Conservation (phyloP, 2,797 vertebrate species). For the Cephalopachus bancanus region DNA sequence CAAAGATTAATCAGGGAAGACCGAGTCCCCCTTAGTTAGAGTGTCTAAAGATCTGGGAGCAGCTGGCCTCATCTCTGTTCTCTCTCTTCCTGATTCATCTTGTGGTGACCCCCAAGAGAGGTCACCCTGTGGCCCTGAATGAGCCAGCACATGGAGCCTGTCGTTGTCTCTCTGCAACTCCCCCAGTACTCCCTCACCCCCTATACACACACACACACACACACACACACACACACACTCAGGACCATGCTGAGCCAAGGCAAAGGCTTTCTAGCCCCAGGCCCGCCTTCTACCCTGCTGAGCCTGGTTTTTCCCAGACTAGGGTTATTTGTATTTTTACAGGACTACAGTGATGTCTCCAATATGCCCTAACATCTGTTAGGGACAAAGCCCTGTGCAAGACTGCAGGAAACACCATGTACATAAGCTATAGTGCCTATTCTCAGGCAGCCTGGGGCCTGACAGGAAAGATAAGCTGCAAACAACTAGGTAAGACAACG, state of each 20-base stretch:
- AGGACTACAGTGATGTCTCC: neutral
- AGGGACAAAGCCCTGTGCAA: neutral
- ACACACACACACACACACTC: no score
- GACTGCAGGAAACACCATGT: neutral
- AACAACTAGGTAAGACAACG: neutral
- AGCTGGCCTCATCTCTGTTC: slow-evolving; percentile 61
- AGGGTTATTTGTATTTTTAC: neutral
- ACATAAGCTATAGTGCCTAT: neutral
- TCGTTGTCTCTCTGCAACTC: neutral
- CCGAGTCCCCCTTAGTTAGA: slow-evolving; percentile 52
- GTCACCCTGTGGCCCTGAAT: slow-evolving; percentile 58
- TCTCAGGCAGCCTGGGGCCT: neutral
- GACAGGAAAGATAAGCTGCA: neutral
- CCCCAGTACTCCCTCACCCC: neutral
- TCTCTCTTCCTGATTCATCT: slow-evolving; percentile 72
- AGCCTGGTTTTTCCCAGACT: neutral
- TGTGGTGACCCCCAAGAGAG: slow-evolving; percentile 52
- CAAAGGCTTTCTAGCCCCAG: neutral
- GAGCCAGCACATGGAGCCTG: neutral
- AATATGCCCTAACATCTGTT: neutral
- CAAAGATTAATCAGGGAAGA: slow-evolving; percentile 72
- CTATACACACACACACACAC: no score
- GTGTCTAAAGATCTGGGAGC: slow-evolving; percentile 55
- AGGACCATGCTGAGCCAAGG: neutral
- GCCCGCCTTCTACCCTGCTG: neutral